A percentile compares a stretch with the other conserved stretches of the same genome.
Conservation (phyloP, 2,888 invertebrate species). For the Hydrotaea cyrtoneurina region DNA sequence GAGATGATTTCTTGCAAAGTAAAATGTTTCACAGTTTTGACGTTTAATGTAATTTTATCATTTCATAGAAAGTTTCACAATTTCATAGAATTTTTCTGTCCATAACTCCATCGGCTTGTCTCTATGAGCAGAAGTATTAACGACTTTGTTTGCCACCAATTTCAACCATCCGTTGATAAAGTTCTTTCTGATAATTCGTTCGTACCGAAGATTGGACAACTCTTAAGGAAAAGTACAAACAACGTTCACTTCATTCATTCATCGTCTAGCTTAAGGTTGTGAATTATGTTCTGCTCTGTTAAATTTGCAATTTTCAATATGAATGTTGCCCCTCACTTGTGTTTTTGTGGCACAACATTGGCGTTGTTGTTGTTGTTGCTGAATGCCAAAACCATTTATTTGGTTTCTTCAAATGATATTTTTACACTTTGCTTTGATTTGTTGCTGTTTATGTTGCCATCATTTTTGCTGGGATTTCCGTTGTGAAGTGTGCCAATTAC, state of each 20-base stretch:
- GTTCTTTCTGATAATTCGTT: too few relatives aligned
- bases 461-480: slow-evolving; percentile 48
- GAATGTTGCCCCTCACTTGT: slow-evolving; percentile 19
- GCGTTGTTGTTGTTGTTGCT: neutral
- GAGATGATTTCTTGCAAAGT: too few relatives aligned
- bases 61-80: too few relatives aligned
- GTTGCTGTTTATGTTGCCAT: slow-evolving; percentile 45
- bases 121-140: too few relatives aligned
- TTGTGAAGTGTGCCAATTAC: slow-evolving; percentile 66
- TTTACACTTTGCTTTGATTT: slow-evolving; percentile 46
- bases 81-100: too few relatives aligned
- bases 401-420: slow-evolving; percentile 42
- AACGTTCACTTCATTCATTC: slow-evolving; percentile 6
- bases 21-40: too few relatives aligned
- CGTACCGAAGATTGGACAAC: neutral
- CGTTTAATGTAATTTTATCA: too few relatives aligned
- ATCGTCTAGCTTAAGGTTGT: slow-evolving; percentile 58
- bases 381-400: slow-evolving; percentile 55
- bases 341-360: neutral
- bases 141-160: too few relatives aligned
- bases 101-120: too few relatives aligned
- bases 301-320: slow-evolving; percentile 65
- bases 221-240: neutral
- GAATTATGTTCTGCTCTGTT: slow-evolving; percentile 66
- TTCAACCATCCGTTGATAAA: too few relatives aligned